Conservation (phyloP, 2,113 vertebrate genomes). For the Bubo blakistoni region DNA sequence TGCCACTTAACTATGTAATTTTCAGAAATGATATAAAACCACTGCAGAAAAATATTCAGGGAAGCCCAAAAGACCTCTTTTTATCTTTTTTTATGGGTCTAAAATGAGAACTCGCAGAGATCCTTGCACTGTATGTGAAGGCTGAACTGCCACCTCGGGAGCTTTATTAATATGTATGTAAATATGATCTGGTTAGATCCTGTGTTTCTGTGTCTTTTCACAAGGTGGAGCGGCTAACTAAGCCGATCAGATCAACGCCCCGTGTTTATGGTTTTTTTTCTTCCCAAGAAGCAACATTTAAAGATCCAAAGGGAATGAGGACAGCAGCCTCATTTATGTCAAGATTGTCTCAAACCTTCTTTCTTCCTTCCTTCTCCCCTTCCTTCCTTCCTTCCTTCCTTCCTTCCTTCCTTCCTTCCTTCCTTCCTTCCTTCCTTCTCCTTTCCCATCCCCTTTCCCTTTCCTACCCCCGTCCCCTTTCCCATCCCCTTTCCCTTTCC, state of each 20-base stretch:
- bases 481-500: too few species aligned
- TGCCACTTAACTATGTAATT: conserved; percentile 68
- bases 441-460: too few species aligned
- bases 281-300: background rate
- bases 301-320: conserved; percentile 13
- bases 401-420: background rate
- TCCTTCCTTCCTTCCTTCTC: background rate
- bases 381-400: background rate
- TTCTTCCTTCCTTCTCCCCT: background rate
- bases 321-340: conserved; percentile 8
- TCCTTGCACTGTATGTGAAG: conserved; percentile 26
- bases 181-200: conserved; percentile 35
- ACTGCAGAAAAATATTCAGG: conserved; percentile 48
- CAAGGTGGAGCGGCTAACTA: conserved; percentile 45
- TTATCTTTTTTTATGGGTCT: conserved; percentile 54
- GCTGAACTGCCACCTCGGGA: conserved; percentile 43
- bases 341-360: background rate
- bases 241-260: background rate
- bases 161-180: conserved; percentile 47
- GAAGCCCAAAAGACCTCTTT: conserved; percentile 60
- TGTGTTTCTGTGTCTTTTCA: conserved; percentile 7
- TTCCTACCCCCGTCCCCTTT: too few species aligned
- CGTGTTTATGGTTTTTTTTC: background rate
- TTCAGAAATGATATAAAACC: conserved; percentile 57
- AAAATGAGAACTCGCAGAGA: conserved; percentile 53